Conservation (phyloP, 2,888 invertebrate genomes). For the Microctonus brassicae region DNA sequence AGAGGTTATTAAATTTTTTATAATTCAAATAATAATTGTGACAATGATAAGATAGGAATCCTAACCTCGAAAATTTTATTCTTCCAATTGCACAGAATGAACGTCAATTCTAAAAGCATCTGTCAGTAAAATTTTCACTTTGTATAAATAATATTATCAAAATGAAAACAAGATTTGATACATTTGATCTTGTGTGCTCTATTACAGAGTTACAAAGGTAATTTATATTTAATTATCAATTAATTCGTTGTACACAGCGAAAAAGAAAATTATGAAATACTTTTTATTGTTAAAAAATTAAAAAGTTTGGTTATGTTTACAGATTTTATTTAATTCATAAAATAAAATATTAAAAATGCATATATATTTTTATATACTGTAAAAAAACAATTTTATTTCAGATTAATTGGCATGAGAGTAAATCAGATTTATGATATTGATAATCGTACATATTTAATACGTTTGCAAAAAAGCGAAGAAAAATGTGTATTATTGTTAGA, state of each 20-base stretch:
- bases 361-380: too few relatives aligned
- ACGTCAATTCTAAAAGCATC: too few relatives aligned
- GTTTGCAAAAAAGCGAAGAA: conserved; percentile 85
- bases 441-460: conserved; percentile 94
- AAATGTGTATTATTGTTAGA: conserved; percentile 92
- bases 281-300: too few relatives aligned
- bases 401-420: conserved; percentile 91
- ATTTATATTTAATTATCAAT: conserved; percentile 5
- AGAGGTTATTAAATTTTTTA: too few relatives aligned
- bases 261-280: too few relatives aligned
- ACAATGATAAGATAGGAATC: too few relatives aligned
- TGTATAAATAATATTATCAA: conserved; percentile 46
- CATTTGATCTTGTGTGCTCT: conserved; percentile 91
- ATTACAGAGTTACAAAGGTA: conserved; percentile 90
- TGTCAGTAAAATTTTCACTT: not conserved
- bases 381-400: too few relatives aligned
- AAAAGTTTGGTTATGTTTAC: conserved; percentile 8
- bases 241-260: conserved; percentile 41
- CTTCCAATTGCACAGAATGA: too few relatives aligned
- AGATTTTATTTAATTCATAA: too few relatives aligned
- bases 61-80: too few relatives aligned
- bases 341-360: too few relatives aligned
- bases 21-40: too few relatives aligned
- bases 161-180: conserved; percentile 96
- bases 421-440: conserved; percentile 98